Evolutionary conservation across 1,140 invertebrate genomes (phyloP), one percentile per base, ranked within the genome.

Genomic region (Drosophila ananassae): DNA sequence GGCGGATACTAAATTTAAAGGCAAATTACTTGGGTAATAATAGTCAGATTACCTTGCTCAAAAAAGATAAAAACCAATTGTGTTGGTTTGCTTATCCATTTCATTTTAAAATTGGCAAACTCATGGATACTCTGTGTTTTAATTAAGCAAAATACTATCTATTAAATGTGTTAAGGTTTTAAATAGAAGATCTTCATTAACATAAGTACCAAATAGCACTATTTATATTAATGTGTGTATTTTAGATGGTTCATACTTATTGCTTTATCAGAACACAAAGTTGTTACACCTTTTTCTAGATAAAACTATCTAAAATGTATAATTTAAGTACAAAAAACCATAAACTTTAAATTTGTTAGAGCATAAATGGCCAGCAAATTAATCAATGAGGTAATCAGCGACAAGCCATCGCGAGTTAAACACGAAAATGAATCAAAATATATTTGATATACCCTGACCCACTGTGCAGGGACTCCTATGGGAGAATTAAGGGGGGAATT

Each of bases 341-440:
- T 54, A 24, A 48, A 32, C 30, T 32, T 6, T 0, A 32, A 37
- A 12, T 3, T 37, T 12, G 34, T 10, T 12, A 37, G 34, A 37
- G 10, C 12, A n/a, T 12, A 12, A 37, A 32, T 32, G 8, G 32
- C 37, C 71, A 66, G 52, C 75, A 63, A 78, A 82, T 87, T 78
- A 87, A 82, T 87, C 74, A 87, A 52, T 81, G 71, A 82, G 78
- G 74, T 64, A 76, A 87, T 85, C 82, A 62, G 4, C 9, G 39
- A 54, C 46, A 59, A 59, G 59, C 56, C 48, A 76, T 57, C 48
- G 34, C 13, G 2, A 46, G 54, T 12, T n/a, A 54, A 22, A n/a
- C 59, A 24, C 28, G 9, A 73, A 73, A 62, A 61, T 59, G 13
- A 59, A 34, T 44, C 13, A n/a, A 2, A 28, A 51, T 32, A 3